Conservation (phyloP, 2,888 invertebrate genomes). For the Tetanocera ferruginea region DNA sequence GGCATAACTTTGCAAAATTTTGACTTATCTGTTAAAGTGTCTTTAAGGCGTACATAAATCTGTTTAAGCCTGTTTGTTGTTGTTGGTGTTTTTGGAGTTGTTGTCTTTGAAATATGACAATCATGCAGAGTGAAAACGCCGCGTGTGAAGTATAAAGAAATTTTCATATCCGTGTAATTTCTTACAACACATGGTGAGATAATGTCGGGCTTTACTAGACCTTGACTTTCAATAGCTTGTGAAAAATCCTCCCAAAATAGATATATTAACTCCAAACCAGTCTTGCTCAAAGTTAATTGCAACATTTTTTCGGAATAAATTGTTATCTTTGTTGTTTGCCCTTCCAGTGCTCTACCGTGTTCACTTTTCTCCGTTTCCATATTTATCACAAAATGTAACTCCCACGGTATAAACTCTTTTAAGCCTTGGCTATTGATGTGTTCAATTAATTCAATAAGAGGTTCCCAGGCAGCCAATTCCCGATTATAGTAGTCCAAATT, state of each 20-base stretch:
- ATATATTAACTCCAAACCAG: constrained; percentile 81
- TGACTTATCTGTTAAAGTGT: constrained; percentile 50
- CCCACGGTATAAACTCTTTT: constrained; percentile 82
- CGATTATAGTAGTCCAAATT: constrained; percentile 97
- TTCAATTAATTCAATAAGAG: constrained; percentile 92
- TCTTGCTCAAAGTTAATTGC: constrained; percentile 85
- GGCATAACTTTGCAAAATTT: constrained; percentile 65
- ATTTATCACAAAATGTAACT: constrained; percentile 77
- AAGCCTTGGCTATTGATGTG: constrained; percentile 73
- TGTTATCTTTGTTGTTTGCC: constrained; percentile 62
- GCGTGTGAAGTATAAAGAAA: constrained; percentile 71
- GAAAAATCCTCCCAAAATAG: constrained; percentile 86
- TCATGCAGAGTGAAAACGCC: constrained; percentile 67
- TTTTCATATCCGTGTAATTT: constrained; percentile 84
- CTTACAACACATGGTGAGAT: constrained; percentile 84
- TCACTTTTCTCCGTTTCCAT: constrained; percentile 61
- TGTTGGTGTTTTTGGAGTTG: constrained; percentile 9
- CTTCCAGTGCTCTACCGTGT: constrained; percentile 52
- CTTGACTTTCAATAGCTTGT: constrained; percentile 76
- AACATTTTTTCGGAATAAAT: constrained; percentile 74
- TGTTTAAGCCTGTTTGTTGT: constrained; percentile 48
- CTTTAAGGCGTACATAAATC: constrained; percentile 53
- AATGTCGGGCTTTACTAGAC: constrained; percentile 69
- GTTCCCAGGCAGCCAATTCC: constrained; percentile 94
- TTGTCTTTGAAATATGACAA: constrained; percentile 60